Evolutionary conservation across 64 coral and sea anemone genomes (phyloP), one percentile per base, ranked within the genome.

Genomic region (Pachyseris speciosa): DNA sequence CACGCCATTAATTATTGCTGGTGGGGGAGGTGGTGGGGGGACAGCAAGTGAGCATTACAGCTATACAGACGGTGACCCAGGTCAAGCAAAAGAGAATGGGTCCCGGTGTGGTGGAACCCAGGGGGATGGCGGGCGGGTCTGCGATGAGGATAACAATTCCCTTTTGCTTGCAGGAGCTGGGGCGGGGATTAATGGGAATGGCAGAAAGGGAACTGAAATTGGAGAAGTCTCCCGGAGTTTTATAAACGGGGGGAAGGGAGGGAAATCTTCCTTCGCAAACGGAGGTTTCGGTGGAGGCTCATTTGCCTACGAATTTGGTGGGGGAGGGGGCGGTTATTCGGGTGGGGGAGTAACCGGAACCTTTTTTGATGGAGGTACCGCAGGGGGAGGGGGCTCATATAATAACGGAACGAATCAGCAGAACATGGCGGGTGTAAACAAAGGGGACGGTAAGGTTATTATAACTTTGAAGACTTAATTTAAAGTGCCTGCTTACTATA

Each of bases 1-100:
- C 15, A 47, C 83, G 12, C 88, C 94, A 64, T n/a, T 95, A 13
- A 71, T 95, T 17, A 67, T 95, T 32, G 94, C 94, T 16, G 88
- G 94, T 9, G 94, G 94, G 50, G 94, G 94, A 13, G 88, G 88
- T 12, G 92, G 92, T n/a, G 94, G 88, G 2, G 94, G 88, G 2
- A 0, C 12, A 20, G 4, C 90, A 72, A 13, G 12, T 0, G 55
- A 33, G 0, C 58, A 67, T 67, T 63, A 28, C 40, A 52, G 47
- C 49, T 59, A 41, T 38, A 75, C 63, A 22, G 67, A 95, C 72
- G 94, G 94, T 9, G 94, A 91, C 10, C 88, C 83, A 10, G 94
- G 94, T 26, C 88, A 91, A 25, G 65, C 71, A 11, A 59, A 9
- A 16, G 64, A 31, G 78, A 64, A 83, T 9, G 88, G 88, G 28